Percentiles rank a stretch among this genome's conserved stretches.
Evolutionary conservation across 1,140 invertebrate genomes (phyloP).

Genomic region (Halesus radiatus): DNA sequence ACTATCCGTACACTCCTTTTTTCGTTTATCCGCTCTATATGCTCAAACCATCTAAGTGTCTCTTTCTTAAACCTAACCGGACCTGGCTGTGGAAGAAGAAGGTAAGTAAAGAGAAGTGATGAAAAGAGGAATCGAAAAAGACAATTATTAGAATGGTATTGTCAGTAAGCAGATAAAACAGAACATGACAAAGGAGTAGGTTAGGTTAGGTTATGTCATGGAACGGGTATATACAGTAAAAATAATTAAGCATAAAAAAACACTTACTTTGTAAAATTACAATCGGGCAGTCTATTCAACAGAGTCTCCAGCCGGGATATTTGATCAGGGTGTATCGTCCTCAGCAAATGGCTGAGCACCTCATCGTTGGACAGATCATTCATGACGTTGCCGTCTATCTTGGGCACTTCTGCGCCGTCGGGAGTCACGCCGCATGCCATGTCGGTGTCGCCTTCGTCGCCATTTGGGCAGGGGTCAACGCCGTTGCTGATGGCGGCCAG

Average conservation of each 20-base stretch:
- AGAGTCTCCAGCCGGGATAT: slow-evolving; percentile 45
- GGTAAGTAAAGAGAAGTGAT: too few relatives aligned
- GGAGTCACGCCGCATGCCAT: slow-evolving; percentile 50
- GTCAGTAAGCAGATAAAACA: too few relatives aligned
- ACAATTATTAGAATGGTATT: background rate
- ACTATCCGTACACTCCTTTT: too few relatives aligned
- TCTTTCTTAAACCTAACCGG: too few relatives aligned
- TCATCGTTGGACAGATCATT: slow-evolving; percentile 42
- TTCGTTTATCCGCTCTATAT: too few relatives aligned
- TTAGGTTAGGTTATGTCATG: too few relatives aligned
- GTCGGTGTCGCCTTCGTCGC: slow-evolving; percentile 21
- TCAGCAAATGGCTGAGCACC: slow-evolving; percentile 39
- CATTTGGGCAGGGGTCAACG: background rate
- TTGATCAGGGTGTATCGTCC: slow-evolving; percentile 44
- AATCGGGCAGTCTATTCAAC: slow-evolving; percentile 47
- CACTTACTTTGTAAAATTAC: slow-evolving; percentile 49
- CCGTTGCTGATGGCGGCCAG: background rate
- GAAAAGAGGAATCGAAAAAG: too few relatives aligned
- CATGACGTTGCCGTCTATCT: slow-evolving; percentile 22
- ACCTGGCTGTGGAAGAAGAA: too few relatives aligned
- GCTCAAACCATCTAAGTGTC: too few relatives aligned
- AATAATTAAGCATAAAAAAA: background rate
- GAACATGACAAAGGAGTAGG: too few relatives aligned
- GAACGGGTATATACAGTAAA: background rate
- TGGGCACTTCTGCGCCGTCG: background rate